Evolutionary conservation across 2,888 invertebrate genomes (phyloP).

Genomic region (Lithophane socia): DNA sequence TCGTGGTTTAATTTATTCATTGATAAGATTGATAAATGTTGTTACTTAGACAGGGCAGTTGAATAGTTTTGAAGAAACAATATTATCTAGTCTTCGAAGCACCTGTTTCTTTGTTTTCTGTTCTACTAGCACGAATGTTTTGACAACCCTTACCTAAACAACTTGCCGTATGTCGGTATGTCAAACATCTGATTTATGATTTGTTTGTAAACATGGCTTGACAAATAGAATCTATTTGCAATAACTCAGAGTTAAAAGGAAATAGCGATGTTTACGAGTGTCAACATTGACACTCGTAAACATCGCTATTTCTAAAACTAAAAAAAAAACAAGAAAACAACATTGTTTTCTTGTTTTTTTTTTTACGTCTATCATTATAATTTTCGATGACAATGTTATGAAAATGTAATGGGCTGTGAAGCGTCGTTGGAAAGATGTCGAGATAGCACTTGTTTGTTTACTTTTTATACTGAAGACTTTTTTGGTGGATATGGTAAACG

Average conservation of each 20-base stretch:
- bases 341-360: slow-evolving; percentile 16
- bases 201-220: slow-evolving; percentile 43
- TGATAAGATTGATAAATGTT: not conserved
- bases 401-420: slow-evolving; percentile 49
- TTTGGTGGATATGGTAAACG: not conserved
- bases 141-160: not conserved
- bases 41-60: not conserved
- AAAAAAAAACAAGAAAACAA: no score
- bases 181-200: slow-evolving; percentile 43
- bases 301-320: no score
- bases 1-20: not conserved
- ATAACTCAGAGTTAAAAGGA: slow-evolving; percentile 30
- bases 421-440: slow-evolving; percentile 9
- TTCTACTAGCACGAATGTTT: not conserved
- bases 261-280: slow-evolving; percentile 25
- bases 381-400: slow-evolving; percentile 32
- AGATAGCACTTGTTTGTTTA: slow-evolving; percentile 12
- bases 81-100: not conserved
- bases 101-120: not conserved
- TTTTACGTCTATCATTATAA: slow-evolving; percentile 29
- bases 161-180: not conserved
- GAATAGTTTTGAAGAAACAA: not conserved
- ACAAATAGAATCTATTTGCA: slow-evolving; percentile 34
- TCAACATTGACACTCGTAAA: no score
- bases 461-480: not conserved